Base-by-base conservation (phyloP, 2,888 invertebrate species). In the Cosmopolites sordidus region DNA sequence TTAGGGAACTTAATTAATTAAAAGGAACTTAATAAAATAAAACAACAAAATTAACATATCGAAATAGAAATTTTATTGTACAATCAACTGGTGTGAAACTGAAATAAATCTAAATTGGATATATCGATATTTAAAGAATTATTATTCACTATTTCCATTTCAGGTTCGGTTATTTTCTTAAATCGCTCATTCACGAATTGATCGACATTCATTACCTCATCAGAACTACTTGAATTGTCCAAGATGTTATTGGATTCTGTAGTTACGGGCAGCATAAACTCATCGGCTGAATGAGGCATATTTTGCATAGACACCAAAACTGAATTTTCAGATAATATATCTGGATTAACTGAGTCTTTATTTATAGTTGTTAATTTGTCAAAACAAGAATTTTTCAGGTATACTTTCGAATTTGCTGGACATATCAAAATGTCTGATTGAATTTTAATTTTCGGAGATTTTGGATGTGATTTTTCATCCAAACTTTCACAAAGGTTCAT, bases 131-230 rank as follows among this genome's bases (percentile, higher is more conserved):
- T 69, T 52, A 72, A 61, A 2, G 67, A 51, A 9, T 58, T 54
- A 43, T 58, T 62, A 42, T 58, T 62, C 5, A 22, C 17, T 38
- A 69, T 58, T 43, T 69, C 71, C 15, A 69, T 56, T 46, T 72
- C 73, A 2, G 70, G 65, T 51, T 70, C 73, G 0, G 73, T 73
- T 47, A 74, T 66, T 53, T 68, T 72, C 51, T 72, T 71, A 62
- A 74, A 72, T 41, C 73, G 62, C 60, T 74, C 74, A 58, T 73
- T 73, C 2, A 74, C 73, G 61, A 74, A 73, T 53, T 74, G 74
- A 65, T 74, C 74, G 0, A 74, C 73, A 59, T 74, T 73, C 71
- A 74, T 72, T 18, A 73, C 69, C 64, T 74, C 73, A 59, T 73
- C 72, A 0, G 72, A 72, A 60, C 68, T 69, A 12, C 68, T 68